Base-by-base conservation (phyloP, 2,888 invertebrate genomes). In the Scaptomyza flava region DNA sequence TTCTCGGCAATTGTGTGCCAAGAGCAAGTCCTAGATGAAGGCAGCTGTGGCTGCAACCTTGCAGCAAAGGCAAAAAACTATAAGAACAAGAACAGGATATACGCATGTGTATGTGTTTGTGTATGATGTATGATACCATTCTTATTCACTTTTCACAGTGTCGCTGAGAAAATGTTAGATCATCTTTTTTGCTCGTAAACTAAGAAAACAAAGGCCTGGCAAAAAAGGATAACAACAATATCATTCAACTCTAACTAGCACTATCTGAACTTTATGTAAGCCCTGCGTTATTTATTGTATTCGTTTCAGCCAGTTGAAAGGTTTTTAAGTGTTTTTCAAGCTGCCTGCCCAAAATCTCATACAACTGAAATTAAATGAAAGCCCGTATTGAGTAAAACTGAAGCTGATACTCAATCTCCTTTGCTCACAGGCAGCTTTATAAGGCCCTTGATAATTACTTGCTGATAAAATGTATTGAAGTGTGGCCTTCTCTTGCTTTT, bases 1-100 rank as follows among this genome's bases (percentile, higher is more conserved):
- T 85, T 77, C 86, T 69, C 68, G 67, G 65, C 64, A 46, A 62
- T 67, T 73, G 78, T 73, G 57, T 69, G 77, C 74, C 80, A 80
- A 77, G 77, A 51, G 66, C 66, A 66, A 63, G 64, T 64, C 46
- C 62, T 51, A 52, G 77, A 43, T 61, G 73, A 54, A 76, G 69
- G 52, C 71, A 47, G 64, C 59, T 38, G 14, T 31, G 74, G 17
- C 68, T 20, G 74, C 38, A 38, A 17, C 74, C 78, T 77, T 73
- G 70, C 38, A 23, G 54, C 57, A 36, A 34, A 69, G 56, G 51
- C 47, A 69, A 69, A 50, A 47, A 42, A 30, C 36, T 14, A 52
- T 52, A 61, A 41, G 43, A 42, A 52, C 34, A 47, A 61, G 52
- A 38, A 36, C 9, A 48, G 45, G n/a, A 61, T 36, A 43, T 42